Conservation (phyloP, 1,140 invertebrate species). For the Brachystomella parvula region DNA sequence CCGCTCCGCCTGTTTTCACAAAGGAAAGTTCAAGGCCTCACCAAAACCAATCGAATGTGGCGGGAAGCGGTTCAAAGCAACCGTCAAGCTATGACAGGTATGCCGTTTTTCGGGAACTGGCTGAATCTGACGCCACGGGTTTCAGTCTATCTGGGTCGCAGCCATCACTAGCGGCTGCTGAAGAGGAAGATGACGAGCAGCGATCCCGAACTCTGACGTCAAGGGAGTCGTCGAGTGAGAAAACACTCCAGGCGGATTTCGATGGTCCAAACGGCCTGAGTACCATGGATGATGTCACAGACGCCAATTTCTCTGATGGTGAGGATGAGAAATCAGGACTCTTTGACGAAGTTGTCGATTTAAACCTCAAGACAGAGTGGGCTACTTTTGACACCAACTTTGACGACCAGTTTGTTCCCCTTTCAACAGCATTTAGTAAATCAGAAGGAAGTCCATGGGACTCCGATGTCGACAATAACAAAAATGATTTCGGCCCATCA, state of each 20-base stretch:
- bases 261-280: slow-evolving; percentile 4
- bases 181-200: slow-evolving; percentile 22
- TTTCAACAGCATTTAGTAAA: slow-evolving; percentile 9
- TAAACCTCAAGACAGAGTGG: slow-evolving; percentile 25
- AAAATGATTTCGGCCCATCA: not conserved
- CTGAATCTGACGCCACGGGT: slow-evolving; percentile 34
- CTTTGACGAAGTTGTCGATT: slow-evolving; percentile 30
- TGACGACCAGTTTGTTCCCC: slow-evolving; percentile 30
- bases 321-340: slow-evolving; percentile 25
- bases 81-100: slow-evolving; percentile 55
- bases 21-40: too few species aligned
- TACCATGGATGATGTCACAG: slow-evolving; percentile 38
- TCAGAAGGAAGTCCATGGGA: slow-evolving; percentile 30
- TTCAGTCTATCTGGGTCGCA: slow-evolving; percentile 28
- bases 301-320: slow-evolving; percentile 34
- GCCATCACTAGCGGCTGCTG: not conserved
- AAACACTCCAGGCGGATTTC: slow-evolving; percentile 31
- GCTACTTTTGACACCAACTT: slow-evolving; percentile 38
- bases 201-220: slow-evolving; percentile 15
- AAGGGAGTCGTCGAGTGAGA: slow-evolving; percentile 33
- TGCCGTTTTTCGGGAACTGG: slow-evolving; percentile 71
- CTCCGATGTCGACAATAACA: slow-evolving; percentile 23
- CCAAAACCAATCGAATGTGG: not conserved
- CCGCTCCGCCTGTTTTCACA: slow-evolving; percentile 26
- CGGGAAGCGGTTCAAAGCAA: not conserved